These are phyloP conservation scores for Microcebus murinus DNA, from an alignment of 2,113 vertebrate genomes.

Conservation along the genomic window DNA sequence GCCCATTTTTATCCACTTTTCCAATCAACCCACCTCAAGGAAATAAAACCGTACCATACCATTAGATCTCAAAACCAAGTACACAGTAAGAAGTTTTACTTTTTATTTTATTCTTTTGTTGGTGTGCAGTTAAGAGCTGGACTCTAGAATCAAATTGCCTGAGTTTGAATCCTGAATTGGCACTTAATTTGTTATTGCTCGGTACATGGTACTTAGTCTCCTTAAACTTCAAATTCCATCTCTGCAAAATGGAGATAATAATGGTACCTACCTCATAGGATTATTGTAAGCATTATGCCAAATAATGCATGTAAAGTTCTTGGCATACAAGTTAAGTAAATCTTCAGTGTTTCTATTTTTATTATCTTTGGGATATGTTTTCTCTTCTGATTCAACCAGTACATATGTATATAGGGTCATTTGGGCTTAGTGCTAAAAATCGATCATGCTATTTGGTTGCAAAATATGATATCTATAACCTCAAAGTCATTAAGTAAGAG, in stretches of 20 bases:
- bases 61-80: background rate
- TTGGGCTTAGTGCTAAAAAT: background rate
- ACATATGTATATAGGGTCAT: background rate
- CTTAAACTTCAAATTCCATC: background rate
- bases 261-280: background rate
- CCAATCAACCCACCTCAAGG: background rate
- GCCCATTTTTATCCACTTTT: background rate
- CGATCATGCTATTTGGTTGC: background rate
- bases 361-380: background rate
- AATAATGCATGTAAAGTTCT: background rate
- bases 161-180: background rate
- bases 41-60: background rate
- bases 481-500: background rate
- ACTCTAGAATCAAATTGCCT: background rate
- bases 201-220: background rate
- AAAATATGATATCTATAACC: background rate
- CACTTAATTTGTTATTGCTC: background rate
- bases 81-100: background rate
- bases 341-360: slow-evolving; percentile 28
- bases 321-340: background rate
- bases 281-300: background rate
- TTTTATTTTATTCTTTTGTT: background rate
- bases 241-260: background rate
- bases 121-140: background rate
- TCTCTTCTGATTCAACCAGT: background rate